Conservation (phyloP, 2,113 vertebrate genomes). For the Spizaetus ornatus region DNA sequence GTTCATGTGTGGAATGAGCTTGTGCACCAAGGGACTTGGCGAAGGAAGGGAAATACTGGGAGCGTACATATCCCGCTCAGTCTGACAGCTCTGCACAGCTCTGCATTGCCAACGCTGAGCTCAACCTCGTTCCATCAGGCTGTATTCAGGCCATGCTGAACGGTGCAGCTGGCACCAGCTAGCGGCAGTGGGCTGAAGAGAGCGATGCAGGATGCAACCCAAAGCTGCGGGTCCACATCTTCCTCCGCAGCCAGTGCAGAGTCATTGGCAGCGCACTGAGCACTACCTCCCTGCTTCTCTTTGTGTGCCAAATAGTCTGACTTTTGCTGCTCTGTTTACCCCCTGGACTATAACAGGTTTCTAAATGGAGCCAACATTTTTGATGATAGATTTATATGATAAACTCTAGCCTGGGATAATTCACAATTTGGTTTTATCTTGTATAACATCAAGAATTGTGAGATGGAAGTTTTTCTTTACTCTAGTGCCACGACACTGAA, state of each 20-base stretch:
- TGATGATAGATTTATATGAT: neutral
- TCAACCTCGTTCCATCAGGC: neutral
- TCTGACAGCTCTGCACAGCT: neutral
- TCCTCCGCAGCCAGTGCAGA: neutral
- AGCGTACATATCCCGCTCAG: rapidly evolving
- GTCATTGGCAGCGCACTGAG: neutral
- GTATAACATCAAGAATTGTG: neutral
- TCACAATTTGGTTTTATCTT: neutral
- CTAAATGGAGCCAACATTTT: neutral
- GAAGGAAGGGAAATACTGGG: neutral
- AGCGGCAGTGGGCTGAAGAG: neutral
- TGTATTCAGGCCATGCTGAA: neutral
- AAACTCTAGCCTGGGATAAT: neutral
- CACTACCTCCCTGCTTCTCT: neutral
- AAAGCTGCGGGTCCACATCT: neutral
- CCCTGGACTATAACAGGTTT: neutral
- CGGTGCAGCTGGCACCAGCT: neutral
- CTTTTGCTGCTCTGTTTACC: neutral
- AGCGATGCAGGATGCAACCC: neutral
- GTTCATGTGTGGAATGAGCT: neutral
- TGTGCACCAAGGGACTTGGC: neutral
- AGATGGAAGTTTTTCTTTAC: neutral
- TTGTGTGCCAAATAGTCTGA: neutral
- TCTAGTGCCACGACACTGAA: neutral
- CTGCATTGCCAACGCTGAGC: rapidly evolving